phyloP scores from a whole-genome alignment of 1,140 invertebrate species.

The Drosophila teissieri region DNA sequence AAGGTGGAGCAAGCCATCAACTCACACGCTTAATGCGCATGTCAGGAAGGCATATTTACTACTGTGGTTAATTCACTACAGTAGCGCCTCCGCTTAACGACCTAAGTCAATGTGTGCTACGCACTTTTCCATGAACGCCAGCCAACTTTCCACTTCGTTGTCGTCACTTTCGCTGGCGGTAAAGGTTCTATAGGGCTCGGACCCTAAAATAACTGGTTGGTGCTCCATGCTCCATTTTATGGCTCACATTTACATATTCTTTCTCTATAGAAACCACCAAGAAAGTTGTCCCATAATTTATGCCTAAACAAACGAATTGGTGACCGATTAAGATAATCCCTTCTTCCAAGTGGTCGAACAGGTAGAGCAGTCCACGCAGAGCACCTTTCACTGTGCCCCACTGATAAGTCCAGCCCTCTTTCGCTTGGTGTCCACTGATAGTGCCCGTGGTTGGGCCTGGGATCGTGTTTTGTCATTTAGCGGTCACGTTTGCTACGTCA shows the following conservation, averaged over 20 bases:
- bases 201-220: conserved; percentile 21
- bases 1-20: background rate
- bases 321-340: background rate
- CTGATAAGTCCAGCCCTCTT: conserved; percentile 23
- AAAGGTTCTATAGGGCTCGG: conserved; percentile 38
- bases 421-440: conserved; percentile 18
- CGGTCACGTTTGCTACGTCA: conserved; percentile 58
- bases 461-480: conserved; percentile 59
- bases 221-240: conserved; percentile 36
- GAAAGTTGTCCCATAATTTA: conserved; percentile 31
- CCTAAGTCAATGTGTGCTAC: conserved; percentile 33
- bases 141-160: conserved; percentile 70
- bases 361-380: conserved; percentile 8
- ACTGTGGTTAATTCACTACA: conserved; percentile 26
- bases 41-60: conserved; percentile 22
- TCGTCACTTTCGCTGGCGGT: conserved; percentile 55
- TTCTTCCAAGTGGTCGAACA: background rate
- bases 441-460: conserved; percentile 12
- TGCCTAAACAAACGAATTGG: conserved; percentile 17
- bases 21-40: conserved; percentile 49
- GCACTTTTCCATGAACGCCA: conserved; percentile 13
- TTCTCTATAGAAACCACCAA: conserved; percentile 4
- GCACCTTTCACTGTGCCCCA: conserved; percentile 38
- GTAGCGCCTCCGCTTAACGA: conserved; percentile 27
- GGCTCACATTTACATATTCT: conserved; percentile 42